phyloP scores from a whole-genome alignment of 2,113 vertebrate species.

The Anoura caudifer region DNA sequence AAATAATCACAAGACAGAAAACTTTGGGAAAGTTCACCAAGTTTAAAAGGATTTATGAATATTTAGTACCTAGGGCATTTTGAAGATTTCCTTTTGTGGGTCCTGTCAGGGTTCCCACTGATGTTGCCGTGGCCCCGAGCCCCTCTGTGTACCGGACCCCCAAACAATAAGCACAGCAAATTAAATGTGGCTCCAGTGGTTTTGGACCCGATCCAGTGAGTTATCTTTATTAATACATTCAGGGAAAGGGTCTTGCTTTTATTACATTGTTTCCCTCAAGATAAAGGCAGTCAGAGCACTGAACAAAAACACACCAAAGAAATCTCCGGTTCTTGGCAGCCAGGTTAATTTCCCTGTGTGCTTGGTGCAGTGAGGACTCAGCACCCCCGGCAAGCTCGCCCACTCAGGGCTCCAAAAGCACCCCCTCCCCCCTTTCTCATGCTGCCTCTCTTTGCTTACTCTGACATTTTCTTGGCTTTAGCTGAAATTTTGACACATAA shows the following conservation, averaged over 20 bases:
- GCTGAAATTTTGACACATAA: conserved; percentile 84
- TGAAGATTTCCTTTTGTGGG: conserved; percentile 65
- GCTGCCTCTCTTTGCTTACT: conserved; percentile 80
- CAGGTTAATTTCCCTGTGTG: conserved; percentile 70
- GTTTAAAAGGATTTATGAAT: conserved; percentile 62
- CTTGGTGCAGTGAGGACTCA: conserved; percentile 77
- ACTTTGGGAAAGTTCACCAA: conserved; percentile 26
- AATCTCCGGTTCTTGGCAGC: conserved; percentile 76
- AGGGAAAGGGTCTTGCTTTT: conserved; percentile 81
- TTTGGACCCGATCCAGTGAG: conserved; percentile 83
- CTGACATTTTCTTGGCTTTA: conserved; percentile 87
- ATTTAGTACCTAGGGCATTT: conserved; percentile 48
- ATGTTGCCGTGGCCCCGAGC: conserved; percentile 71
- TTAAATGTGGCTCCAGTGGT: conserved; percentile 86
- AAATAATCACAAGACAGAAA: conserved; percentile 29
- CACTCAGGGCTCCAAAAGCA: conserved; percentile 75
- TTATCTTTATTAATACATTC: conserved; percentile 85
- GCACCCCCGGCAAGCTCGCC: conserved; percentile 65
- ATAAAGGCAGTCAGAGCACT: conserved; percentile 82
- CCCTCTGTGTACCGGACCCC: conserved; percentile 71
- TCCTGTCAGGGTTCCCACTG: conserved; percentile 57
- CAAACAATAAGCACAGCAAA: conserved; percentile 81
- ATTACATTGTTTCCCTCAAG: conserved; percentile 84
- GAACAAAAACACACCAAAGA: conserved; percentile 77
- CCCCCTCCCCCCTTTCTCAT: conserved; percentile 22